Evolutionary conservation across 2,888 invertebrate species (phyloP), one percentile per base, ranked within the genome.

Genomic region (Proisotoma minuta): DNA sequence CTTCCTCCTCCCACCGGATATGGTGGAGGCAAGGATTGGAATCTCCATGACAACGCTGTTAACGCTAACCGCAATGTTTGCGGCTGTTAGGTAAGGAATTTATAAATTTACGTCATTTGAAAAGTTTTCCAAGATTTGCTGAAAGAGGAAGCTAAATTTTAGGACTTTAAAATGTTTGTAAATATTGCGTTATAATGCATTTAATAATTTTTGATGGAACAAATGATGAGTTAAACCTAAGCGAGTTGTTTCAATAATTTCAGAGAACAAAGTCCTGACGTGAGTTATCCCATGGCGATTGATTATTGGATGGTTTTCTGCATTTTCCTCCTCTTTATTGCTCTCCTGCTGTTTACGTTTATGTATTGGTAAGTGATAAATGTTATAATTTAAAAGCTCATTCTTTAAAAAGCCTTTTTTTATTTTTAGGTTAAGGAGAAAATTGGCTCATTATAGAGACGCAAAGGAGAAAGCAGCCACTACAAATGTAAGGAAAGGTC

Each of bases 51-150:
- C 71, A 4, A 67, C 69, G 3, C 56, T 71, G 27, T 60, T 71
- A 1, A 71, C 71, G 1, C 59, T 71, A 4, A 71, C 71, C 2
- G 62, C 71, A 2, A 71, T 71, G 71, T 71, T 71, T 49, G 64
- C 67, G 12, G 61, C 71, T n/a, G 71, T 71, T 4, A 54, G 69
- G 66, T 66, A 51, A 56, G 47, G n/a, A n/a, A n/a, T n/a, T n/a
- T n/a, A n/a, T n/a, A n/a, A n/a, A n/a, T n/a, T n/a, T 18, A 47
- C 20, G 8, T 47, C 5, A 18, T 47, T n/a, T 47, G 48, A n/a
- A 47, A n/a, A 18, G 48, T 28, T 18, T 50, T 3, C n/a, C 22
- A 8, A 15, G 22, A 47, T 47, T 20, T 47, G n/a, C n/a, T n/a
- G n/a, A n/a, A n/a, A n/a, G n/a, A n/a, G n/a, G n/a, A n/a, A n/a